phyloP scores from a whole-genome alignment of 2,797 vertebrate species.

The Monodelphis domestica region DNA sequence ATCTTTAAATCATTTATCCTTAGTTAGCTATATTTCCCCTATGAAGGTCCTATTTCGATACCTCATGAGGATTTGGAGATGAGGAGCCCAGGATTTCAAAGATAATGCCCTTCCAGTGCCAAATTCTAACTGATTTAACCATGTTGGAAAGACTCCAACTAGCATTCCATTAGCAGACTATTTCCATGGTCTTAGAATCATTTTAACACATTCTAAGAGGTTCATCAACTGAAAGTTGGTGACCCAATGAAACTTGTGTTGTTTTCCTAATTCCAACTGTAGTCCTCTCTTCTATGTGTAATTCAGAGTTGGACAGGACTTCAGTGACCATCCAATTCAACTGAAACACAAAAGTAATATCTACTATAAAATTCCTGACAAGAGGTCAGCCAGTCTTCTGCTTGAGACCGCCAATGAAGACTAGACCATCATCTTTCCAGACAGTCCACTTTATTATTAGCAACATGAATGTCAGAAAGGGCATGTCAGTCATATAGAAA shows the following conservation, averaged over 20 bases:
- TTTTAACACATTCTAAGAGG: background rate
- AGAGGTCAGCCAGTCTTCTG: background rate
- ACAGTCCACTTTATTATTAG: background rate
- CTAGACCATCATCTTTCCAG: background rate
- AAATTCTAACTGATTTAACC: background rate
- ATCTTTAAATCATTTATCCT: background rate
- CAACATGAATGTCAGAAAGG: background rate
- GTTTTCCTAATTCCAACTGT: background rate
- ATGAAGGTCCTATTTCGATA: background rate
- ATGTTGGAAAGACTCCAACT: background rate
- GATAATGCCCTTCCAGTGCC: background rate
- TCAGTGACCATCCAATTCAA: background rate
- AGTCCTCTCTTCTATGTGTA: background rate
- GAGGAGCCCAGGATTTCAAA: background rate
- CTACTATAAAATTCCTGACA: background rate
- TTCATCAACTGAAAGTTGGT: background rate
- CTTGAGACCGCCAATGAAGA: background rate
- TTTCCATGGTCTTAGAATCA: background rate
- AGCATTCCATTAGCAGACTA: background rate
- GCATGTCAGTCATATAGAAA: background rate
- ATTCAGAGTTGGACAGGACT: background rate
- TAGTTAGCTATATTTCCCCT: background rate
- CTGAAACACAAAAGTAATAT: background rate
- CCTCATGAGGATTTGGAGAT: background rate
- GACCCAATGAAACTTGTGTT: background rate